phyloP scores from a whole-genome alignment of 2,888 invertebrate species.

The Nephrotoma flavescens region DNA sequence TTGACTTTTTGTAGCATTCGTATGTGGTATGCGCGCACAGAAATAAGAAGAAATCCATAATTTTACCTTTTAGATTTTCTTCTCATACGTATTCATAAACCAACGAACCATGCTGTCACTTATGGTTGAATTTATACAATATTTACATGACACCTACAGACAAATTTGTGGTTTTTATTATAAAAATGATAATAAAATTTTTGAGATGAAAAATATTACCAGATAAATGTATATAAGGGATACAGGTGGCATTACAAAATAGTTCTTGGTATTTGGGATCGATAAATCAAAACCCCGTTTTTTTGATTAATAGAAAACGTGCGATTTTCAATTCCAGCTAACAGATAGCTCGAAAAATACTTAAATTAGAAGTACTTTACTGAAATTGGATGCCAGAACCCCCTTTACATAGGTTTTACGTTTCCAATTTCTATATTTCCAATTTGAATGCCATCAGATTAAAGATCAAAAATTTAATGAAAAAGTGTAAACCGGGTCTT shows the following conservation, averaged over 20 bases:
- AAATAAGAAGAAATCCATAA: neutral
- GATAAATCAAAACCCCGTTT: too few relatives aligned
- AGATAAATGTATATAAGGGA: neutral
- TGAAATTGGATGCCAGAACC: too few relatives aligned
- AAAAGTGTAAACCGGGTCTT: too few relatives aligned
- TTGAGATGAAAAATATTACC: neutral
- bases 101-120: neutral
- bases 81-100: neutral
- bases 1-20: neutral
- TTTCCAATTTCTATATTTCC: too few relatives aligned
- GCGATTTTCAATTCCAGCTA: too few relatives aligned
- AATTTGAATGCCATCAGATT: too few relatives aligned
- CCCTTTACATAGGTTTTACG: too few relatives aligned
- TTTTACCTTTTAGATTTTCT: neutral
- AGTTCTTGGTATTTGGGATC: too few relatives aligned
- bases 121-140: slow-evolving; percentile 1
- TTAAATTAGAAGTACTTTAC: too few relatives aligned
- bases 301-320: too few relatives aligned
- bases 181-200: neutral
- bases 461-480: too few relatives aligned
- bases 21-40: neutral
- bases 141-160: slow-evolving; percentile 5
- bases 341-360: too few relatives aligned
- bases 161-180: slow-evolving; percentile 2
- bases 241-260: neutral